These are phyloP conservation scores for Peromyscus nudipes DNA, from an alignment of 2,797 vertebrate genomes.

Conservation along the genomic window DNA sequence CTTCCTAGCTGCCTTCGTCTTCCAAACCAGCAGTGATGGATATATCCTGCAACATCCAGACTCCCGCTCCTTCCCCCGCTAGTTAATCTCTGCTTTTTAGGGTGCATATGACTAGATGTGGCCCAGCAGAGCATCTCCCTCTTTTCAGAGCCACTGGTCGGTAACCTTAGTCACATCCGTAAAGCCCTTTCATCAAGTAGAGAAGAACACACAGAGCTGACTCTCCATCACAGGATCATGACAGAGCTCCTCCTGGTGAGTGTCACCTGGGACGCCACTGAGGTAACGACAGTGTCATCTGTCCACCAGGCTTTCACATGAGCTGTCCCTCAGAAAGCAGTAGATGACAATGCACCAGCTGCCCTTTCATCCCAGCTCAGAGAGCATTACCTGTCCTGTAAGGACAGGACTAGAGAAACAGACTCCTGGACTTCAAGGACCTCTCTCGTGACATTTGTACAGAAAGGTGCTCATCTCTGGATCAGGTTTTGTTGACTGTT, in stretches of 20 bases:
- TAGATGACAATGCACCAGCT: not conserved
- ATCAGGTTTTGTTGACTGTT: not conserved
- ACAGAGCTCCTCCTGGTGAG: not conserved
- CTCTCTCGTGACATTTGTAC: not conserved
- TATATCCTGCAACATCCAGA: not conserved
- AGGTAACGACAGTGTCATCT: not conserved
- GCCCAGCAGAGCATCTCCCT: not conserved
- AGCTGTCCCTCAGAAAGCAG: not conserved
- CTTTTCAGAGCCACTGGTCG: not conserved
- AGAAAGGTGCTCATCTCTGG: not conserved
- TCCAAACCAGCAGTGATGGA: not conserved
- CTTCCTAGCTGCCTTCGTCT: not conserved
- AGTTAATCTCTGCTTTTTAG: not conserved
- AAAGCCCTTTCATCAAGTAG: not conserved
- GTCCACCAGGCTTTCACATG: not conserved
- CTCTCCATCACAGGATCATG: not conserved
- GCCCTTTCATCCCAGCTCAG: not conserved
- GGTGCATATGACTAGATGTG: not conserved
- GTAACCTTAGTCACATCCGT: not conserved
- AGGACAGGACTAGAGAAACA: not conserved
- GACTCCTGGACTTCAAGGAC: accelerated
- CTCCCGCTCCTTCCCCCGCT: not conserved
- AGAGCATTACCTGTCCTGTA: not conserved
- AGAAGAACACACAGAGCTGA: not conserved
- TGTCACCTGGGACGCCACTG: not conserved